Evolutionary conservation across 2,113 vertebrate genomes (phyloP).

Genomic region (Psophia crepitans): DNA sequence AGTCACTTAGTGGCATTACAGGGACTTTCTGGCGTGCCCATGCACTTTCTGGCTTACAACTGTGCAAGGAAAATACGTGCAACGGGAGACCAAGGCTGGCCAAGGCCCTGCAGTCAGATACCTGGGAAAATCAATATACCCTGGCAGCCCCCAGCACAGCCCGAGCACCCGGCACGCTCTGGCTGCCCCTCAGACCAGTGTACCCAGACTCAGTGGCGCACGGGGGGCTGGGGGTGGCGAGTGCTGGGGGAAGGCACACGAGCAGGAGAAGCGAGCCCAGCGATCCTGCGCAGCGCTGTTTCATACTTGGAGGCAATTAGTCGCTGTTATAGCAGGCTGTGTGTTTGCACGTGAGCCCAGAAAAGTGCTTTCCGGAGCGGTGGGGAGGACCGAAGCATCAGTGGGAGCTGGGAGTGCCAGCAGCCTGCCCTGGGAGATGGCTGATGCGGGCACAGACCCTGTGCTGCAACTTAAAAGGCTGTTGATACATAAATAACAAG

Average conservation of each 20-base stretch:
- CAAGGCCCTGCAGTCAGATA: rapidly evolving
- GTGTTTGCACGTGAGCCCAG: not conserved
- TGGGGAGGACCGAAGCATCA: rapidly evolving
- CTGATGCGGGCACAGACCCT: not conserved
- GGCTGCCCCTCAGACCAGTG: not conserved
- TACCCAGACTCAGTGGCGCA: too few relatives aligned
- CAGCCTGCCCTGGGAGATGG: not conserved
- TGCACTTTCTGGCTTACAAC: not conserved
- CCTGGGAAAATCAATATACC: not conserved
- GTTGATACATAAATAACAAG: not conserved
- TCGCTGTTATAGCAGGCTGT: rapidly evolving
- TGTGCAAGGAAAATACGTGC: not conserved
- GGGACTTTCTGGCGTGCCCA: not conserved
- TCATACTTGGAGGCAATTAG: not conserved
- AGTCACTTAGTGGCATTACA: not conserved
- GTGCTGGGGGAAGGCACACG: not conserved
- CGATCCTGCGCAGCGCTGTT: rapidly evolving
- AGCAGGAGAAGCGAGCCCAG: not conserved
- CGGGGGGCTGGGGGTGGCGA: not conserved
- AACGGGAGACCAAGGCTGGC: not conserved
- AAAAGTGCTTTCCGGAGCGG: not conserved
- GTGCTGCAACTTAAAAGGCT: not conserved
- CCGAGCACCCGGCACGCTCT: not conserved
- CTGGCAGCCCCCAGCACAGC: not conserved
- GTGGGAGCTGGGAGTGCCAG: not conserved